Conservation (phyloP, 2,888 invertebrate genomes). For the Trichogramma dendrolimi region DNA sequence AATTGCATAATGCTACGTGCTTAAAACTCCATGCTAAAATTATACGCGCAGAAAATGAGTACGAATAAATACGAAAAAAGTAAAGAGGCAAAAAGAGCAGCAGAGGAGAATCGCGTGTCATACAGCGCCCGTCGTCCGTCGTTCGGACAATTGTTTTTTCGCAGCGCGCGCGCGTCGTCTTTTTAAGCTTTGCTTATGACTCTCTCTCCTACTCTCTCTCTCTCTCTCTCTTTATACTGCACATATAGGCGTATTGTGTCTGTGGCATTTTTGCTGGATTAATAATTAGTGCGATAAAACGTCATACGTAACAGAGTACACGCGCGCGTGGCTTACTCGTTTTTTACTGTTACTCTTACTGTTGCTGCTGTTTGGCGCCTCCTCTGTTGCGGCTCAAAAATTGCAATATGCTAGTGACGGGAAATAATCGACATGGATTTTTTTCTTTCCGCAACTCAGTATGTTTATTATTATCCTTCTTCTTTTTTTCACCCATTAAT, state of each 20-base stretch:
- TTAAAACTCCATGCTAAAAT: conserved; percentile 12
- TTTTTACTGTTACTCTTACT: background rate
- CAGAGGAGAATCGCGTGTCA: too few relatives aligned
- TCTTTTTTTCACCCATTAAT: too few relatives aligned
- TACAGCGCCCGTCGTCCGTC: too few relatives aligned
- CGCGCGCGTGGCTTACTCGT: background rate
- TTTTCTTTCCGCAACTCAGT: too few relatives aligned
- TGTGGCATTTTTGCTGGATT: background rate
- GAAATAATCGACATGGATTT: too few relatives aligned
- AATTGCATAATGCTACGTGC: conserved; percentile 2
- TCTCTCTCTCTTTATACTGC: background rate
- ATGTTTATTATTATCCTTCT: too few relatives aligned
- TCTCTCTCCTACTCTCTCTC: background rate
- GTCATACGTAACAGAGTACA: too few relatives aligned
- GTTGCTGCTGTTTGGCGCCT: too few relatives aligned
- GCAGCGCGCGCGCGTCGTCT: conserved; percentile 3
- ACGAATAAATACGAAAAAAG: too few relatives aligned
- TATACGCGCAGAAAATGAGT: conserved; percentile 17
- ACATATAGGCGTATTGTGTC: background rate
- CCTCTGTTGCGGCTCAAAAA: too few relatives aligned
- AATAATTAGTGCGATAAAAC: background rate
- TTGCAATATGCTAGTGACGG: too few relatives aligned
- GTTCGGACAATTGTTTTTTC: background rate
- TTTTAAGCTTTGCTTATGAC: background rate
- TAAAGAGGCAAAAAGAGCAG: too few relatives aligned